phyloP scores from a whole-genome alignment of 2,888 invertebrate genomes.

The Fragum sueziense region DNA sequence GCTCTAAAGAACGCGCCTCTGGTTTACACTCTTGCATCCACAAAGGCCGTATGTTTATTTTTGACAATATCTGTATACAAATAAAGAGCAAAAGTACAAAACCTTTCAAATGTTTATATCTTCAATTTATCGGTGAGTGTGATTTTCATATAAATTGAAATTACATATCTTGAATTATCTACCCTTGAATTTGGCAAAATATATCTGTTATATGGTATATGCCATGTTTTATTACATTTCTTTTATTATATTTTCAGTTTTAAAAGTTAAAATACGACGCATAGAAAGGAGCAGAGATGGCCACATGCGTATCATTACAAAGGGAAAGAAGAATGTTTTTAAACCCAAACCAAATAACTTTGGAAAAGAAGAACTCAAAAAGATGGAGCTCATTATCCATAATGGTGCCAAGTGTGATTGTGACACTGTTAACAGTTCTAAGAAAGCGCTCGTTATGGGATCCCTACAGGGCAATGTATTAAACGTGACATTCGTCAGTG shows the following conservation, averaged over 20 bases:
- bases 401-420: slow-evolving; percentile 55
- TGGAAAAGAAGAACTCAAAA: slow-evolving; percentile 37
- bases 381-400: slow-evolving; percentile 38
- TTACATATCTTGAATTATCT: too few relatives aligned
- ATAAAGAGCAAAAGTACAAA: too few relatives aligned
- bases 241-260: slow-evolving; percentile 34
- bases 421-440: slow-evolving; percentile 18
- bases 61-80: too few relatives aligned
- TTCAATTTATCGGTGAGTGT: too few relatives aligned
- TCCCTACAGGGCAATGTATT: slow-evolving; percentile 37
- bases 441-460: slow-evolving; percentile 48
- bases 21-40: too few relatives aligned
- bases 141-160: too few relatives aligned
- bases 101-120: too few relatives aligned
- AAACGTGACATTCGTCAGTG: slow-evolving; percentile 45
- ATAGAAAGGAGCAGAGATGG: slow-evolving; percentile 30
- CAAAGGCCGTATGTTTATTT: too few relatives aligned
- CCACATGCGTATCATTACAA: slow-evolving; percentile 36
- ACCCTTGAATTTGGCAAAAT: too few relatives aligned
- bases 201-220: too few relatives aligned
- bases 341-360: slow-evolving; percentile 42
- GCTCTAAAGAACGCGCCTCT: too few relatives aligned
- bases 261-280: slow-evolving; percentile 50
- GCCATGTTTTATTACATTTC: not conserved
- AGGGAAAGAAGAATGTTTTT: slow-evolving; percentile 32